Percentiles rank a stretch among this genome's conserved stretches.
These are phyloP conservation scores for Rhorus exstirpatorius DNA, from an alignment of 2,888 invertebrate species.

Conservation along the genomic window DNA sequence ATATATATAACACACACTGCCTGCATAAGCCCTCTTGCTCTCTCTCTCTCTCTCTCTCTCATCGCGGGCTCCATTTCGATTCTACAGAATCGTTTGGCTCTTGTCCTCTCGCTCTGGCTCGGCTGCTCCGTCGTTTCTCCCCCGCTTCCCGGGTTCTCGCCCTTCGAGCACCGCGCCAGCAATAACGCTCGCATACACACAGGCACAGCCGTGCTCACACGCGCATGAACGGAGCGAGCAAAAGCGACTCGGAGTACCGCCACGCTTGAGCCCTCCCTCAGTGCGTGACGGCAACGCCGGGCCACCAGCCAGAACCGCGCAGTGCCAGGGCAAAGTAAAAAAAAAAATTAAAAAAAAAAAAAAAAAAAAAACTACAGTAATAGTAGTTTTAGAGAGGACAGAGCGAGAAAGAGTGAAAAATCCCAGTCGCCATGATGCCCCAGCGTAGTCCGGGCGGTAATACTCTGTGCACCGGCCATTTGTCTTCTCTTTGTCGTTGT, in stretches of 20 bases:
- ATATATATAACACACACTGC: conserved; percentile 4
- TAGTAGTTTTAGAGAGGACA: conserved; percentile 68
- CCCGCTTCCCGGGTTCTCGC: conserved; percentile 50
- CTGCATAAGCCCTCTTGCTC: neutral
- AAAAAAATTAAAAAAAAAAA: no score
- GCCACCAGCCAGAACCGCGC: conserved; percentile 65
- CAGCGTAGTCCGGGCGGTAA: conserved; percentile 75
- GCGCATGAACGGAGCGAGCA: conserved; percentile 11
- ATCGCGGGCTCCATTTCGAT: conserved; percentile 33
- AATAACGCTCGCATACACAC: conserved; percentile 41
- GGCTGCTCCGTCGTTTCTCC: conserved; percentile 39
- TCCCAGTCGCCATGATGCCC: conserved; percentile 73
- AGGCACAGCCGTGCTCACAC: conserved; percentile 9
- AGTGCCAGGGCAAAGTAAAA: conserved; percentile 21
- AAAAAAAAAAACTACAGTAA: conserved; percentile 37
- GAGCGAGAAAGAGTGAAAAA: conserved; percentile 55
- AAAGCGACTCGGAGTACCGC: conserved; percentile 41
- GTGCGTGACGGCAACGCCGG: conserved; percentile 77
- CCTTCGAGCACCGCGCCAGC: conserved; percentile 46
- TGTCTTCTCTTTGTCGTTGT: conserved; percentile 72
- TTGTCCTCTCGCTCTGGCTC: conserved; percentile 41
- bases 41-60: conserved; percentile 68
- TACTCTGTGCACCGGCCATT: conserved; percentile 55
- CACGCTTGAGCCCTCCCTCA: conserved; percentile 76
- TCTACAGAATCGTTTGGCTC: conserved; percentile 19